A percentile compares a stretch with the other conserved stretches of the same genome.
Evolutionary conservation across 2,113 vertebrate genomes (phyloP).

Genomic region (Marmota monax): DNA sequence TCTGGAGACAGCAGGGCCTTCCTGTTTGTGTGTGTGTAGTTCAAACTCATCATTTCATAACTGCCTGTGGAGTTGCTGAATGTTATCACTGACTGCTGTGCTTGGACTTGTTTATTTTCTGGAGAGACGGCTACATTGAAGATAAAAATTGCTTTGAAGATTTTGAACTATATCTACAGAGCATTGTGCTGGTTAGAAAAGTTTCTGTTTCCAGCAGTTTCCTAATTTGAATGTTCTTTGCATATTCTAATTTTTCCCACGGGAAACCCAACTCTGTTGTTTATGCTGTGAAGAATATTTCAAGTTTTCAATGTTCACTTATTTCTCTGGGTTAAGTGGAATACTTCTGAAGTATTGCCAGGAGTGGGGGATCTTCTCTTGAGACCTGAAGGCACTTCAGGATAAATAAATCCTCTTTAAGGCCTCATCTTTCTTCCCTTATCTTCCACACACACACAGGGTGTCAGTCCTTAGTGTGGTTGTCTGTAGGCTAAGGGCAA

Average conservation of each 20-base stretch:
- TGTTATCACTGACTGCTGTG: not conserved
- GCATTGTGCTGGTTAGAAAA: not conserved
- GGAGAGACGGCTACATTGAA: not conserved
- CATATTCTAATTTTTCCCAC: not conserved
- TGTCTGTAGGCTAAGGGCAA: not conserved
- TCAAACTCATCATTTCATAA: not conserved
- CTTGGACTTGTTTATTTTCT: not conserved
- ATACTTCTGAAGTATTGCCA: not conserved
- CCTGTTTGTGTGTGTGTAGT: not conserved
- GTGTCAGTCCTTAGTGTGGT: not conserved
- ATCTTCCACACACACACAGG: not conserved
- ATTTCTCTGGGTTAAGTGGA: not conserved
- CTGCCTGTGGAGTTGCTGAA: not conserved
- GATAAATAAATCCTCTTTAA: not conserved
- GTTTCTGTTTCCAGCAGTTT: not conserved
- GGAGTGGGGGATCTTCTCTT: not conserved
- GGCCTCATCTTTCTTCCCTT: not conserved
- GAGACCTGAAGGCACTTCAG: not conserved
- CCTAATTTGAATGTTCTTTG: not conserved
- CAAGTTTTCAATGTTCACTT: not conserved
- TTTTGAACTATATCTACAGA: not conserved
- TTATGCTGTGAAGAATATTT: not conserved
- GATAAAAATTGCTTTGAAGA: constrained; percentile 26
- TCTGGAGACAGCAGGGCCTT: not conserved
- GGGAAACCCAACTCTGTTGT: not conserved